Base-by-base conservation (phyloP, 2,113 vertebrate genomes). In the Notiomystis cincta region DNA sequence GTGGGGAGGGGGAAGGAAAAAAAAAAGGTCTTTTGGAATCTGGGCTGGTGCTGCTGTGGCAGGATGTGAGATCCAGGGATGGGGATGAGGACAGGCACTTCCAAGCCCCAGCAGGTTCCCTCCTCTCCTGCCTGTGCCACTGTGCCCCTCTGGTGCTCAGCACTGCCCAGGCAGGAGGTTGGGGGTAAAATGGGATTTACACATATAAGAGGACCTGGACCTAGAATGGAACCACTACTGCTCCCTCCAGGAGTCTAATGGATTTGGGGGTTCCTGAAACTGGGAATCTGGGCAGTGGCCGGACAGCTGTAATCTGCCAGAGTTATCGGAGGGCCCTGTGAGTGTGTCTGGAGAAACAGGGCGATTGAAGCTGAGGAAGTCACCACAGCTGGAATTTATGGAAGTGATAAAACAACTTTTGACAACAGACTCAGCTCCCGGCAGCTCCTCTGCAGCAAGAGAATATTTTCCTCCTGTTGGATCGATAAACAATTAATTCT, bases 401-500 rank as follows among this genome's bases (percentile, higher is more conserved):
- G 91, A 33, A 65, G 95, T 48, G 93, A 94, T 97, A 95, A 95
- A 96, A 78, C 87, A 91, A 75, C 93, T 91, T 84, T 60, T 89
- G 96, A 81, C 94, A 82, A 79, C 28, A 48, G 69, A 47, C 91
- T 96, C 76, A 53, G 76, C 89, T 95, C 86, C 14, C 15, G 0
- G 56, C 48, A 50, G 87, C 87, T 95, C 80, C 91, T 89, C 83
- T 1, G 25, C 87, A 56, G 91, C 77, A 40, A 70, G 78, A 62
- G 94, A 90, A 89, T 64, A 78, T 95, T 95, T 95, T 48, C 93
- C 84, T 91, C 77, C 33, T 64, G 93, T 87, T 2, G 89, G 94
- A 95, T 97, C 91, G 35, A 97, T 97, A 96, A 95, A 95, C 96
- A 97, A 96, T 96, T 95, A 96, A 95, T 96, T 76, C 84, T 38